Evolutionary conservation across 2,797 vertebrate species (phyloP).

Genomic region (Bovichtus diacanthus): DNA sequence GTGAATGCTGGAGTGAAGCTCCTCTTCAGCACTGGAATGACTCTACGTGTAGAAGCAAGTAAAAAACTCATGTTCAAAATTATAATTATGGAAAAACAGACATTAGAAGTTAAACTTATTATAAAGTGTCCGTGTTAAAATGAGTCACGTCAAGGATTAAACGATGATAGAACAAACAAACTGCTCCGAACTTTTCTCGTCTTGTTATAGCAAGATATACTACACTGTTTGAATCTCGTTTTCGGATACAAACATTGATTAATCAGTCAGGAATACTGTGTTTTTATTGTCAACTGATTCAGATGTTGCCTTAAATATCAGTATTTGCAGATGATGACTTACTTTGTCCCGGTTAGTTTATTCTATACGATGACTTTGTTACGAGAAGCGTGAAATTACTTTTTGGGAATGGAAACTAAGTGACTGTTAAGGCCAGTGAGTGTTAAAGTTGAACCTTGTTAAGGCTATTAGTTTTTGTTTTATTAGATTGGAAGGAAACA

Average conservation of each 20-base stretch:
- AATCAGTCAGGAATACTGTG: neutral
- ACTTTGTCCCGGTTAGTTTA: neutral
- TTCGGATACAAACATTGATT: neutral
- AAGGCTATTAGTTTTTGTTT: neutral
- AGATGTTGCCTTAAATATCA: neutral
- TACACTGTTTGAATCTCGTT: neutral
- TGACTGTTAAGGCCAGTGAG: too few species aligned
- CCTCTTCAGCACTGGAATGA: slow-evolving; percentile 53
- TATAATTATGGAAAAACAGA: neutral
- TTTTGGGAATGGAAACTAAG: too few species aligned
- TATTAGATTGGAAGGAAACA: neutral
- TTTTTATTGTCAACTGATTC: neutral
- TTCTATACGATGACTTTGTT: neutral
- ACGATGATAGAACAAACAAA: neutral
- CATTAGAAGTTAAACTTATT: neutral
- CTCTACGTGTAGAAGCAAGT: slow-evolving; percentile 57
- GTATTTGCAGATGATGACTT: neutral
- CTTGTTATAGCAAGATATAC: neutral
- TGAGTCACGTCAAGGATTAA: neutral
- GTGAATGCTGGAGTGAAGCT: slow-evolving; percentile 51
- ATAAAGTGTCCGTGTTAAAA: neutral
- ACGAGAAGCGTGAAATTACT: neutral
- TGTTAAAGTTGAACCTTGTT: too few species aligned
- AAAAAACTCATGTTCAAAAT: neutral
- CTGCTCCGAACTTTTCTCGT: neutral